These are phyloP conservation scores for Drusus annulatus DNA, from an alignment of 1,140 invertebrate genomes.

Conservation along the genomic window DNA sequence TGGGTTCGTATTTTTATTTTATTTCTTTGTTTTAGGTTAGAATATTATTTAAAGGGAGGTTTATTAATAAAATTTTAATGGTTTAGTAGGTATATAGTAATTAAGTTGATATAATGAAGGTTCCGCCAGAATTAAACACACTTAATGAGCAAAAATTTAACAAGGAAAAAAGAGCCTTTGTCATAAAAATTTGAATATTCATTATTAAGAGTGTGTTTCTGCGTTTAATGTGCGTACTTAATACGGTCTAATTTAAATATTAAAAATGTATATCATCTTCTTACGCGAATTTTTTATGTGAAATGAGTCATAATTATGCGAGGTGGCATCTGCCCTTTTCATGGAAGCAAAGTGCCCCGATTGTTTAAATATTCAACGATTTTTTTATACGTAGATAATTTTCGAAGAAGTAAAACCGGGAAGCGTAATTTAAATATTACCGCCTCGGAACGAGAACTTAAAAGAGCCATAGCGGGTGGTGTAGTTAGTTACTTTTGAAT, in stretches of 20 bases:
- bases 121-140: constrained; percentile 25
- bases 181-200: constrained; percentile 38
- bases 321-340: constrained; percentile 18
- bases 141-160: constrained; percentile 16
- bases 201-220: constrained; percentile 25
- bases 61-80: background rate
- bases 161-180: constrained; percentile 30
- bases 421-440: constrained; percentile 26
- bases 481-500: constrained; percentile 36
- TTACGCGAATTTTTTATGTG: constrained; percentile 20
- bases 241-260: constrained; percentile 35
- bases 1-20: too few relatives aligned
- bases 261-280: constrained; percentile 36
- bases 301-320: constrained; percentile 22
- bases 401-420: background rate
- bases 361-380: constrained; percentile 17
- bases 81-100: background rate
- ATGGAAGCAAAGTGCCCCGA: background rate
- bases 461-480: constrained; percentile 11
- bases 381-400: constrained; percentile 3
- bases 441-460: constrained; percentile 39
- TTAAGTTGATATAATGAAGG: constrained; percentile 33
- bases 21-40: too few relatives aligned
- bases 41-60: too few relatives aligned
- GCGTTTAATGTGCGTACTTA: constrained; percentile 35